These are phyloP conservation scores for Dioctria rufipes DNA, from an alignment of 2,888 invertebrate genomes.

Conservation along the genomic window DNA sequence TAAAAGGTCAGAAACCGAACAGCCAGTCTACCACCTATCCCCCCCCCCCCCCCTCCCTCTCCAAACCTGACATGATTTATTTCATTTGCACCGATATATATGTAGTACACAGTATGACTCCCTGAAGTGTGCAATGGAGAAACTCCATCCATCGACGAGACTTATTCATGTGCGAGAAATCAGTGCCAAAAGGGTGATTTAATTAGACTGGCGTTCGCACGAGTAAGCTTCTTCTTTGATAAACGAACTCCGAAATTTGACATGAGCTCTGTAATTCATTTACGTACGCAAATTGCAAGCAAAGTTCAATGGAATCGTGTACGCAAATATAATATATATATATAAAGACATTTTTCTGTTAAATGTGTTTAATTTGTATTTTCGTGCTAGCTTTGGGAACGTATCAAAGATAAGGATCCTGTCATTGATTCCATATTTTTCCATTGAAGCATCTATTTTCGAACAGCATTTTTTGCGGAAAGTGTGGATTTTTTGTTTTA, in stretches of 20 bases:
- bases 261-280: slow-evolving; percentile 32
- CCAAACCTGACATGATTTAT: slow-evolving; percentile 25
- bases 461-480: no score
- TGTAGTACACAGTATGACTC: background rate
- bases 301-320: background rate
- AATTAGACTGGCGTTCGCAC: slow-evolving; percentile 30
- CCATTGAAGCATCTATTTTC: no score
- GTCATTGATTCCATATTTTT: background rate
- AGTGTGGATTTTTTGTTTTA: no score
- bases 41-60: background rate
- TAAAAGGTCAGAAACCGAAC: background rate
- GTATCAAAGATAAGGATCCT: background rate
- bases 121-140: background rate
- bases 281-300: slow-evolving; percentile 28
- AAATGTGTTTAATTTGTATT: no score
- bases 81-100: slow-evolving; percentile 25
- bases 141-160: background rate
- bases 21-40: background rate
- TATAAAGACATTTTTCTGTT: background rate
- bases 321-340: background rate
- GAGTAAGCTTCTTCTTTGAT: slow-evolving; percentile 37
- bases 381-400: no score
- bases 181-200: slow-evolving; percentile 39
- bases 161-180: slow-evolving; percentile 22
- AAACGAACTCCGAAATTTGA: slow-evolving; percentile 27